Evolutionary conservation across 2,797 vertebrate genomes (phyloP), one percentile per base, ranked within the genome.

Genomic region (Typhlichthys subterraneus): DNA sequence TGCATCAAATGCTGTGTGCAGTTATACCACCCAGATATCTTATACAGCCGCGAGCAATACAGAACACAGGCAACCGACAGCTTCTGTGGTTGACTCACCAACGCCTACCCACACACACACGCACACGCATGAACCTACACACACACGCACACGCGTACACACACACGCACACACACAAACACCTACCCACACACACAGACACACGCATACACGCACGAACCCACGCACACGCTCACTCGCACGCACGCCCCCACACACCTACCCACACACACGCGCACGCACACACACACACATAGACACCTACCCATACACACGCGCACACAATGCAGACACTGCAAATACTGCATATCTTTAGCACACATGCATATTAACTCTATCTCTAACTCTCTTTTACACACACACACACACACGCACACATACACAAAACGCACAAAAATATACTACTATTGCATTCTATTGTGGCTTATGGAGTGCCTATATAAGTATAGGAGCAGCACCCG

Each of bases 11-110:
- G 29, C 33, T 38, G 14, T 57, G 67, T 31, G 67, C 53, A 58
- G 62, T 75, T 59, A 47, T 46, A 65, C 56, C 60, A 10, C 45
- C 7, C 14, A 64, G 58, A 66, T 50, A 51, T 61, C 53, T 70
- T 72, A 72, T 83, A 77, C 83, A 83, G 83, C 81, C 33, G 33
- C 33, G 8, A 38, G 33, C 80, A 78, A 77, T 66, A 61, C 77
- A 70, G 58, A 2, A 38, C 5, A 19, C 42, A 52, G 57, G 38
- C 50, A 62, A 63, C 45, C 47, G 61, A 63, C 45, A 33, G 64
- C 65, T 49, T 31, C 54, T 62, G 52, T 75, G 59, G 60, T 69
- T 72, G 65, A 68, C 74, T 72, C 76, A 75, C 66, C 49, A 64
- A 23, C 3, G 2, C 23, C 23, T 23, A 23, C 23, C 23, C 23